Conservation (phyloP, 2,888 invertebrate genomes). For the Xestia rhomboidea region DNA sequence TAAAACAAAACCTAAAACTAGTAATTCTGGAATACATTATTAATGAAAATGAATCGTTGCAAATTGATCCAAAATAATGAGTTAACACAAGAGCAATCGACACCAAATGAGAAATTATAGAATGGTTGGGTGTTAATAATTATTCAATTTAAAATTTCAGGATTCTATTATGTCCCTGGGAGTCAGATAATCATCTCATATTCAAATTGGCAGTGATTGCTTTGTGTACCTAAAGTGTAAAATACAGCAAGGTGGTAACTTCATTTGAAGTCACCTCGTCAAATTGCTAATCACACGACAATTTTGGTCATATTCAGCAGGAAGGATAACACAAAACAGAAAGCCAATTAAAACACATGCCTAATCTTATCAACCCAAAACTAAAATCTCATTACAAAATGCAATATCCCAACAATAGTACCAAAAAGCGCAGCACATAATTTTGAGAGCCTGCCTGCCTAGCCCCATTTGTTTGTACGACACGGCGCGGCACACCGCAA, state of each 20-base stretch:
- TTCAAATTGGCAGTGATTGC: not conserved
- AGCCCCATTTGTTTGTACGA: conserved; percentile 54
- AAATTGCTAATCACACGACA: not conserved
- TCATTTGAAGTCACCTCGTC: not conserved
- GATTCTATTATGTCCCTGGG: not conserved
- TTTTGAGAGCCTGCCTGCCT: conserved; percentile 22
- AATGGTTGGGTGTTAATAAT: conserved; percentile 12
- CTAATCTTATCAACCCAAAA: conserved; percentile 7
- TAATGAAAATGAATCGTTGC: not conserved
- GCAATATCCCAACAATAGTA: conserved; percentile 31
- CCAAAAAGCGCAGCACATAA: conserved; percentile 51
- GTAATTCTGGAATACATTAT: not conserved
- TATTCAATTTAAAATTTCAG: not conserved
- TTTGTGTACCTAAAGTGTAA: not conserved
- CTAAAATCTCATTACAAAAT: conserved; percentile 15
- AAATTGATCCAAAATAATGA: not conserved
- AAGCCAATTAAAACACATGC: conserved; percentile 12
- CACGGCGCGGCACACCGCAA: conserved; percentile 49
- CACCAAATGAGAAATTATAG: not conserved
- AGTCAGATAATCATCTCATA: not conserved
- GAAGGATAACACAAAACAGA: not conserved
- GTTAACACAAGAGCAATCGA: not conserved
- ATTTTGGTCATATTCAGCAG: not conserved
- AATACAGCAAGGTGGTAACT: not conserved
- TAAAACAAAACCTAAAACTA: not conserved